Base-by-base conservation (phyloP, 1,140 invertebrate genomes). In the Eciton burchellii region DNA sequence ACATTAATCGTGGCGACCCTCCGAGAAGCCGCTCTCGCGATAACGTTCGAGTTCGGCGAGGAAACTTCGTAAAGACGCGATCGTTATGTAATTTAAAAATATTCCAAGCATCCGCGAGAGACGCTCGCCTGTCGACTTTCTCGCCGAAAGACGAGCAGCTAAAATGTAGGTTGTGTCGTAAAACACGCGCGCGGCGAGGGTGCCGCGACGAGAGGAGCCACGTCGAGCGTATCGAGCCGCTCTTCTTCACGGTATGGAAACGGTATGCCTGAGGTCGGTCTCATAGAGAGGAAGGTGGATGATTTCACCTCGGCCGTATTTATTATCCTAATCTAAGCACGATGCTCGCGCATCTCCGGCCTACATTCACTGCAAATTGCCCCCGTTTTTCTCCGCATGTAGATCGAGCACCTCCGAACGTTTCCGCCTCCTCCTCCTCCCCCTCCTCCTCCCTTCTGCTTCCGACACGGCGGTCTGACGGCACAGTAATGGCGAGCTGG, bases 131-230 rank as follows among this genome's bases (percentile, higher is more conserved):
- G 71, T 82, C 45, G 66, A 86, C 85, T 87, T 87, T 87, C 84
- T 87, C 84, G 54, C 26, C 71, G 66, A 83, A 83, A 86, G 84
- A 87, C 65, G 81, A 86, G 71, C 72, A 43, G 77, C 72, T 86
- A 87, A 87, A 87, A 87, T 87, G 84, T 87, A 79, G 84, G 84
- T 86, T 87, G 54, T 52, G 81, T 86, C 85, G 54, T 86, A 87
- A 87, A 87, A 83, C 65, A 49, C 65, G 47, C 72, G 56, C 65
- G 47, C 72, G 84, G 45, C 26, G 72, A 86, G 84, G 84, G 79
- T 83, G 84, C 72, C 60, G 52, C 62, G 65, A 57, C 49, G 85
- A 83, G 84, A 84, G 57, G 59, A 82, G 71, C 43, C 49, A 11
- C 60, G 60, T 45, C 77, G 72, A 83, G 41, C 35, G 35, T 54